These are phyloP conservation scores for Psittacula echo DNA, from an alignment of 2,797 vertebrate genomes.

Conservation along the genomic window DNA sequence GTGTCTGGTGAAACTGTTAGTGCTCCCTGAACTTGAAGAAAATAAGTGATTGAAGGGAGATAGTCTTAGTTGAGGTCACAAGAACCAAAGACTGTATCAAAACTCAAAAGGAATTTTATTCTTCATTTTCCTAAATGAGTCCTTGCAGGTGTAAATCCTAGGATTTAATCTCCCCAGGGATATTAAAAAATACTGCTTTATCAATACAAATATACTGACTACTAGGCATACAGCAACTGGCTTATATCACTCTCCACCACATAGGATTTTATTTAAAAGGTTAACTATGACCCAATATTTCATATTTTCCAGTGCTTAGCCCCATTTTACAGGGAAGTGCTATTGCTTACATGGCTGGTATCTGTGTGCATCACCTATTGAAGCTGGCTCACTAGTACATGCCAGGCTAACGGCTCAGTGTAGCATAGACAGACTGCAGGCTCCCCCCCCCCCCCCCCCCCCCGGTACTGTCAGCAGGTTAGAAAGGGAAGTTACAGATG, in stretches of 20 bases:
- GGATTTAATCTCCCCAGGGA: background rate
- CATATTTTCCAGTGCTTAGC: background rate
- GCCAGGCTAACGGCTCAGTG: background rate
- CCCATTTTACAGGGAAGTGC: background rate
- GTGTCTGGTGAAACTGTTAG: background rate
- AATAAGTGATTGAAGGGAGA: background rate
- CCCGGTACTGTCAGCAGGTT: background rate
- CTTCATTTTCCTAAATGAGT: background rate
- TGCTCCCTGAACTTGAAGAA: background rate
- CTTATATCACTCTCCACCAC: background rate
- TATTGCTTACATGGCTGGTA: background rate
- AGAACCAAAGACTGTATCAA: background rate
- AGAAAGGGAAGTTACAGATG: too few species aligned
- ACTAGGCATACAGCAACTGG: background rate
- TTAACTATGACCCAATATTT: background rate
- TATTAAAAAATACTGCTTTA: background rate
- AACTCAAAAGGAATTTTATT: background rate
- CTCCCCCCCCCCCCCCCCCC: background rate
- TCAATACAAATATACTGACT: background rate
- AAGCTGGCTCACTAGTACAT: background rate
- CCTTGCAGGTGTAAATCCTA: background rate
- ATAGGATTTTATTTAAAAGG: background rate
- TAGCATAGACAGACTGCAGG: accelerated
- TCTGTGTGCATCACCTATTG: background rate
- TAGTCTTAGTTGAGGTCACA: background rate